These are phyloP conservation scores for Carettochelys insculpta DNA, from an alignment of 2,113 vertebrate species.

Conservation along the genomic window DNA sequence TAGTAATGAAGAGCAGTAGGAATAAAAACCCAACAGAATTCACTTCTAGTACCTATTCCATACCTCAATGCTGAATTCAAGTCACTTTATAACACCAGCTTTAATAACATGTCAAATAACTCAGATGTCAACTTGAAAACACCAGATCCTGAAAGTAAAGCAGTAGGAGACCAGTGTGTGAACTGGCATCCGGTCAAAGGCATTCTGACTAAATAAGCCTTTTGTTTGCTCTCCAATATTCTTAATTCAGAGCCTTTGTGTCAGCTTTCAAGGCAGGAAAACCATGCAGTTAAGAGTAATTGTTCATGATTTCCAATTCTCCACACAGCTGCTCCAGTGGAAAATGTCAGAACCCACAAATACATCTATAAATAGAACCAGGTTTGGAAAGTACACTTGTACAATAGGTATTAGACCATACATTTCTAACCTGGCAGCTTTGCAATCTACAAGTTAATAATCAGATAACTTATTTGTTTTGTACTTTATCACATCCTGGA, in stretches of 20 bases:
- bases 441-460: background rate
- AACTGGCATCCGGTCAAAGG: accelerated
- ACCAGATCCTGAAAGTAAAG: background rate
- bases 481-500: background rate
- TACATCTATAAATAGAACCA: background rate
- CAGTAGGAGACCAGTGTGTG: background rate
- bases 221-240: background rate
- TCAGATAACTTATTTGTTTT: background rate
- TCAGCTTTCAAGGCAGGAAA: background rate
- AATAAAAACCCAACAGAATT: background rate
- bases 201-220: background rate
- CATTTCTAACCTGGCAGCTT: background rate
- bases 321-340: constrained; percentile 4
- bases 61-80: background rate
- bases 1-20: background rate
- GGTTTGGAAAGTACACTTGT: background rate
- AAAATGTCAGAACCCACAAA: background rate
- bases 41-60: background rate
- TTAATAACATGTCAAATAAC: background rate
- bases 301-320: background rate
- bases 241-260: background rate
- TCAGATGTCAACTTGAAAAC: background rate
- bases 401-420: background rate
- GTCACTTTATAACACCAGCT: background rate
- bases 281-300: background rate